A percentile compares a stretch with the other conserved stretches of the same genome.
These are phyloP conservation scores for Illadopsis cleaveri DNA, from an alignment of 2,113 vertebrate genomes.

Conservation along the genomic window DNA sequence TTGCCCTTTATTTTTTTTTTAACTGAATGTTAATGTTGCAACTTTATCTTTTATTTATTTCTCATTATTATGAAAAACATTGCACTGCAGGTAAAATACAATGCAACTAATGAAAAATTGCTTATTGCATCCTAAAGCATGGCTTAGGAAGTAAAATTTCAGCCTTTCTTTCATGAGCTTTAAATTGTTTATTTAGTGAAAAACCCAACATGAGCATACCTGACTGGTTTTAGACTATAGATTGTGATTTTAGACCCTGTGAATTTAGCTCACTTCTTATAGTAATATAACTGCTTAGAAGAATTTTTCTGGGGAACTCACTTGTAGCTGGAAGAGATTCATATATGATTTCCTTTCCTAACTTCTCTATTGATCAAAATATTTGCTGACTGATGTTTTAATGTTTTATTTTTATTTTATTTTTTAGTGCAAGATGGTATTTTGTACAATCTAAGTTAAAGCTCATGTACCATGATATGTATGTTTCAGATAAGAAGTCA, in stretches of 20 bases:
- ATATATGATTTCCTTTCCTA: background rate
- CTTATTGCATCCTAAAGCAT: background rate
- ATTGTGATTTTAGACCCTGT: background rate
- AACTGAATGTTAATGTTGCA: background rate
- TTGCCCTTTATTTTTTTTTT: background rate
- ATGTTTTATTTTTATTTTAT: background rate
- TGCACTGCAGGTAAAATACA: background rate
- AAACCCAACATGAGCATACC: background rate
- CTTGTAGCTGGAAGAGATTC: background rate
- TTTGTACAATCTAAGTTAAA: background rate
- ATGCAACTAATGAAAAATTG: background rate
- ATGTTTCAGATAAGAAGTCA: background rate
- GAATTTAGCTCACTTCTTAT: background rate
- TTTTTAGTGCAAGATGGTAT: background rate
- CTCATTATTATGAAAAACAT: background rate
- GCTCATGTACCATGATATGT: background rate
- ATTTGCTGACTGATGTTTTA: background rate
- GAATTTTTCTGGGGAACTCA: background rate
- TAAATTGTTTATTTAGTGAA: background rate
- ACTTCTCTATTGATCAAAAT: background rate
- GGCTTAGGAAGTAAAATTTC: background rate
- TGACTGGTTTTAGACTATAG: background rate
- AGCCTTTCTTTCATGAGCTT: background rate
- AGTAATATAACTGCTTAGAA: background rate
- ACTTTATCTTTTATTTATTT: background rate